Conservation (phyloP, 1,140 invertebrate species). For the Danaus melanippus region DNA sequence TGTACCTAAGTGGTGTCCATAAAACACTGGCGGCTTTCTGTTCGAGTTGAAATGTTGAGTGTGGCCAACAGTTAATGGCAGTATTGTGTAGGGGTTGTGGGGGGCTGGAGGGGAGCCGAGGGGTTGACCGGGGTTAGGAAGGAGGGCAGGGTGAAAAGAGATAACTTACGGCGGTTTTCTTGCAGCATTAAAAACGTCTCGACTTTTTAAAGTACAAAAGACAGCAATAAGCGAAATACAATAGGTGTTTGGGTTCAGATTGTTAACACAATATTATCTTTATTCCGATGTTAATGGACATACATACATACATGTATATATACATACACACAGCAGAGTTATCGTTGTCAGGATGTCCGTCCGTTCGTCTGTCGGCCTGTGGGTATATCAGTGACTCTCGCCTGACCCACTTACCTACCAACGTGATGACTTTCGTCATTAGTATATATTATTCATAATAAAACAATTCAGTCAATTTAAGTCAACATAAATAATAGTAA, state of each 20-base stretch:
- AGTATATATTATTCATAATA: too few relatives aligned
- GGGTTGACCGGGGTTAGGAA: too few relatives aligned
- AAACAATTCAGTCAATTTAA: too few relatives aligned
- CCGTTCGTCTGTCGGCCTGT: background rate
- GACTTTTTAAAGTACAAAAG: too few relatives aligned
- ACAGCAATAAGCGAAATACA: too few relatives aligned
- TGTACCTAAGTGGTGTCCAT: conserved; percentile 5
- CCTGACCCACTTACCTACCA: too few relatives aligned
- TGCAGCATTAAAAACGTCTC: conserved; percentile 8
- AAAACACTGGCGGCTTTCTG: conserved; percentile 9
- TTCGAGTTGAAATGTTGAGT: conserved; percentile 4
- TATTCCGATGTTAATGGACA: background rate
- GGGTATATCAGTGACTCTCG: too few relatives aligned
- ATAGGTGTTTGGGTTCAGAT: too few relatives aligned
- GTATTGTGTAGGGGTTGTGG: conserved; percentile 26
- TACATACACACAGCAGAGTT: conserved; percentile 1
- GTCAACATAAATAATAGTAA: too few relatives aligned
- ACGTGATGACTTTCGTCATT: too few relatives aligned
- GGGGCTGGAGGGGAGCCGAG: background rate
- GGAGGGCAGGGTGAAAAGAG: conserved; percentile 15
- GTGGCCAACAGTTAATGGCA: conserved; percentile 35
- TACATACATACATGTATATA: background rate
- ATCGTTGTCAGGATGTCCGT: conserved; percentile 5
- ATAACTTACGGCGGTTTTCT: conserved; percentile 15
- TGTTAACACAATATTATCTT: too few relatives aligned